phyloP scores from a whole-genome alignment of 2,113 vertebrate species.

The Corvus hawaiiensis region DNA sequence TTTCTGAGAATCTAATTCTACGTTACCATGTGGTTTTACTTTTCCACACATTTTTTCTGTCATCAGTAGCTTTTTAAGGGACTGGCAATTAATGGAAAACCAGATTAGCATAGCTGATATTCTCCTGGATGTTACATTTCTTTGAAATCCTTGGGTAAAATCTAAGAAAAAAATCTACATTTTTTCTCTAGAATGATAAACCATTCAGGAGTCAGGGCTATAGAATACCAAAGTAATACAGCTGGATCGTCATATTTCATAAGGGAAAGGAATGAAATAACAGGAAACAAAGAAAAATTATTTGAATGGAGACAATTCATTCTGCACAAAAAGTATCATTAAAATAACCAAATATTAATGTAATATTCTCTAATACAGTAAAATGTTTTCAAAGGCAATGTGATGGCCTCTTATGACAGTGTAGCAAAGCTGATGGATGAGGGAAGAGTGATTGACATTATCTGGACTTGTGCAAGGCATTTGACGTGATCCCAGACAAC shows the following conservation, averaged over 20 bases:
- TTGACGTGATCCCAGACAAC: neutral
- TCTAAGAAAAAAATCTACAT: neutral
- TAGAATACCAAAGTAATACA: neutral
- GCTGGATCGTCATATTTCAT: neutral
- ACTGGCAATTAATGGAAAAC: neutral
- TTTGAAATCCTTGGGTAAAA: neutral
- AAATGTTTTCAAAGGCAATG: neutral
- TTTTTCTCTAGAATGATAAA: neutral
- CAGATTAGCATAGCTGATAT: neutral
- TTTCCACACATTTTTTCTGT: neutral
- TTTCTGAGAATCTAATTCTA: neutral
- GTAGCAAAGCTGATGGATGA: neutral
- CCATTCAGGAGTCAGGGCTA: neutral
- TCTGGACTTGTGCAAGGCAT: neutral
- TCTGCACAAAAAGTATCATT: neutral
- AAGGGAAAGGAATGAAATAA: neutral
- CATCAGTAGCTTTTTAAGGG: neutral
- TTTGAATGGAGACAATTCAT: neutral
- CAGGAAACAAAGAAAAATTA: neutral
- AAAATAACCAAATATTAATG: neutral
- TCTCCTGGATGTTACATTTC: neutral
- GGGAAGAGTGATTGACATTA: neutral
- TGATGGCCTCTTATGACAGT: neutral
- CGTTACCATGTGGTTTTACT: neutral
- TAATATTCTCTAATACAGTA: neutral